phyloP scores from a whole-genome alignment of 2,797 vertebrate species.

The Percopsis omiscomaycus region DNA sequence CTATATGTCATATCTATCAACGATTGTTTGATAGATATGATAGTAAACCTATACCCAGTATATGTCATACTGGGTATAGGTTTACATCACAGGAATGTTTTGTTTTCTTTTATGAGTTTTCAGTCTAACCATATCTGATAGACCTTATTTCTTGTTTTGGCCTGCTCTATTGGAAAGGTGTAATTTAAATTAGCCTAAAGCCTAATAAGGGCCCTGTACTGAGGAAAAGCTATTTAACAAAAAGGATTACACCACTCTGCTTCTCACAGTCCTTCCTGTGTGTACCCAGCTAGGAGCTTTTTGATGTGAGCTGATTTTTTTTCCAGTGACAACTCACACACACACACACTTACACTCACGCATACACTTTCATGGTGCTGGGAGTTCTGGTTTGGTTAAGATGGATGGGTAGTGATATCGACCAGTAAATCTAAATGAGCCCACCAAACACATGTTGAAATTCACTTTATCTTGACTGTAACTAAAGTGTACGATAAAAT shows the following conservation, averaged over 20 bases:
- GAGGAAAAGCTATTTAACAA: too few species aligned
- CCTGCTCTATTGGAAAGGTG: constrained; percentile 9
- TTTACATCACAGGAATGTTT: too few species aligned
- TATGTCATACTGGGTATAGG: too few species aligned
- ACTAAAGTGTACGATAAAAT: constrained; percentile 11
- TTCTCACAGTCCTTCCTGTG: not conserved
- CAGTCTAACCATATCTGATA: constrained; percentile 7
- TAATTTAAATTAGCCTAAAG: not conserved
- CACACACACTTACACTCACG: constrained; percentile 18
- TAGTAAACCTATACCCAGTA: too few species aligned
- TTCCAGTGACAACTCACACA: constrained; percentile 47
- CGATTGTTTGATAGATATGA: too few species aligned
- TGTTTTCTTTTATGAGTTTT: not conserved
- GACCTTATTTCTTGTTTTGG: constrained; percentile 10
- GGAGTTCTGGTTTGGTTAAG: constrained; percentile 29
- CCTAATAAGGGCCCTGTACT: too few species aligned
- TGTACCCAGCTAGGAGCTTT: constrained; percentile 2
- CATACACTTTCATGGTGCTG: constrained; percentile 1
- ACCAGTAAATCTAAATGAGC: constrained; percentile 33
- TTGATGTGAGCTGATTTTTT: constrained; percentile 25
- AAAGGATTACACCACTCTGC: not conserved
- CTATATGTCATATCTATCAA: too few species aligned
- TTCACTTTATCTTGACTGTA: constrained; percentile 13
- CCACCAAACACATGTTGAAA: constrained; percentile 33
- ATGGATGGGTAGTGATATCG: constrained; percentile 41